Percentiles rank a stretch among this genome's conserved stretches.
These are phyloP conservation scores for Diogma glabrata DNA, from an alignment of 2,888 invertebrate species.

Conservation along the genomic window DNA sequence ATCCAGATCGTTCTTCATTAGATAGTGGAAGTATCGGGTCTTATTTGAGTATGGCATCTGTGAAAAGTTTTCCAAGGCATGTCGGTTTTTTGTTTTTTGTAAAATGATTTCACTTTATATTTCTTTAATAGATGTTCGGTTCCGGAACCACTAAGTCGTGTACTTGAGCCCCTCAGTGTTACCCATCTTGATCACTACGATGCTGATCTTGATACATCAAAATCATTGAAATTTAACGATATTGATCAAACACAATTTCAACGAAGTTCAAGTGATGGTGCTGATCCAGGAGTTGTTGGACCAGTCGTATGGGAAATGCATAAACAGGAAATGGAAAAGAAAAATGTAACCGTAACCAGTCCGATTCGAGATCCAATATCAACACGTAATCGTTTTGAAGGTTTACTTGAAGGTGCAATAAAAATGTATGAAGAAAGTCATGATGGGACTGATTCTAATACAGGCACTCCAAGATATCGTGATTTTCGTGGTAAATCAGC, in stretches of 20 bases:
- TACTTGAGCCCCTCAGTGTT: constrained; percentile 67
- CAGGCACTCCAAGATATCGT: constrained; percentile 21
- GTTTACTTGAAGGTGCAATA: constrained; percentile 35
- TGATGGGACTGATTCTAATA: constrained; percentile 27
- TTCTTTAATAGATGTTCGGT: constrained; percentile 51
- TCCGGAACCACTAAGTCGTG: constrained; percentile 66
- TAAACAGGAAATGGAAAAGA: constrained; percentile 52
- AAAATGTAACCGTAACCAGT: constrained; percentile 25
- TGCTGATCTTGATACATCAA: constrained; percentile 20
- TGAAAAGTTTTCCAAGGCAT: constrained; percentile 75
- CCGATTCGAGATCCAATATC: constrained; percentile 32
- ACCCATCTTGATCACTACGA: constrained; percentile 49
- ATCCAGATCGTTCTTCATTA: constrained; percentile 1
- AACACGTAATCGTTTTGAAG: constrained; percentile 34
- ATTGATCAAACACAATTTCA: constrained; percentile 20
- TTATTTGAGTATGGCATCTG: constrained; percentile 75
- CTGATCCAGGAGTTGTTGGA: constrained; percentile 73
- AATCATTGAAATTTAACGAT: constrained; percentile 20
- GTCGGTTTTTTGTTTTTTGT: constrained; percentile 4
- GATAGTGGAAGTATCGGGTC: constrained; percentile 55
- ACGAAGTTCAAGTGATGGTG: constrained; percentile 51
- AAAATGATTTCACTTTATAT: not conserved
- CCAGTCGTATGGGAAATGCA: constrained; percentile 76
- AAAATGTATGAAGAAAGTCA: constrained; percentile 34
- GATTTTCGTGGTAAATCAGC: constrained; percentile 36